A percentile compares a stretch with the other conserved stretches of the same genome.
Conservation (phyloP, 2,888 invertebrate species). For the Troilus luridus region DNA sequence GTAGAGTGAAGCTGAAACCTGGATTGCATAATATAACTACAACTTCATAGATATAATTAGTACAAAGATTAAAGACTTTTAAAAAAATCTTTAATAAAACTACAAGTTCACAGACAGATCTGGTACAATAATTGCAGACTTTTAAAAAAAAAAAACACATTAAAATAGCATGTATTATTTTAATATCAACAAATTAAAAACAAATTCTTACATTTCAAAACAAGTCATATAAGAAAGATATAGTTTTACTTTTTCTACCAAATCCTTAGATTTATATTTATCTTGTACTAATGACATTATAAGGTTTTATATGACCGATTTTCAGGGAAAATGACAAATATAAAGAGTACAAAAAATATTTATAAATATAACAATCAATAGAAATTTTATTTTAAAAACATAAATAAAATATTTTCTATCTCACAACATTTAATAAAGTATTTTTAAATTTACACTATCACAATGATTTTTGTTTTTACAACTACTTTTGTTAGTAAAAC, state of each 20-base stretch:
- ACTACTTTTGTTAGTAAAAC: neutral
- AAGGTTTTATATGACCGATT: neutral
- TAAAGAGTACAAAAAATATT: slow-evolving; percentile 41
- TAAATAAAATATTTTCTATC: slow-evolving; percentile 51
- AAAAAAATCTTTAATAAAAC: neutral
- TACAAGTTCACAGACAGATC: neutral
- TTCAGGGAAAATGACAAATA: neutral
- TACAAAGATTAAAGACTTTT: neutral
- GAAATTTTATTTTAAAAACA: slow-evolving; percentile 42
- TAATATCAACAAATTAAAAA: neutral
- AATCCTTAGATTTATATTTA: neutral
- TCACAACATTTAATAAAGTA: slow-evolving; percentile 38
- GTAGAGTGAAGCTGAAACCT: neutral
- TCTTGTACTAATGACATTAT: neutral
- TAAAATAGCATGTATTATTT: neutral
- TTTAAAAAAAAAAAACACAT: neutral
- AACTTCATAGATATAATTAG: neutral
- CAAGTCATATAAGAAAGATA: neutral
- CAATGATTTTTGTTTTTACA: slow-evolving; percentile 35
- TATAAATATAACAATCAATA: slow-evolving; percentile 29
- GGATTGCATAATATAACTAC: neutral
- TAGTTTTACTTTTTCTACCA: neutral
- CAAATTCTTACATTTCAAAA: neutral
- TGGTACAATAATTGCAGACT: neutral
- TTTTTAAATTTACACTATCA: slow-evolving; percentile 34